A percentile compares a stretch with the other conserved stretches of the same genome.
These are phyloP conservation scores for Cryptomyrus ogoouensis DNA, from an alignment of 2,113 vertebrate species.

Conservation along the genomic window DNA sequence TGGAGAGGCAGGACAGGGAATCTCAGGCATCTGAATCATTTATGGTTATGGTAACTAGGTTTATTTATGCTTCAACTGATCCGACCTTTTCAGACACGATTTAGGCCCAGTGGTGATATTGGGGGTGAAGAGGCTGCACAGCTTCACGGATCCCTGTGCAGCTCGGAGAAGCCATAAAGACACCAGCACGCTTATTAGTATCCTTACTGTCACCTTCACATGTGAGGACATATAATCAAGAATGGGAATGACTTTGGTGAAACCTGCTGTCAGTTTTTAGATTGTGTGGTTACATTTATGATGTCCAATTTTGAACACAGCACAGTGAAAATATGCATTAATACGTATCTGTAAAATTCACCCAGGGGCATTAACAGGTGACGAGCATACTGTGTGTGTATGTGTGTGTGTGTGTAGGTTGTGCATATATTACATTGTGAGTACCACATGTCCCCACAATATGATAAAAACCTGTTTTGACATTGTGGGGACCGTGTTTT, in stretches of 20 bases:
- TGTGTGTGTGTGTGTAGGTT: neutral
- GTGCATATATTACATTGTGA: neutral
- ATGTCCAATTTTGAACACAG: neutral
- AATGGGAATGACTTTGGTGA: neutral
- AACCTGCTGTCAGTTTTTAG: neutral
- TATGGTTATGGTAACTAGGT: constrained; percentile 24
- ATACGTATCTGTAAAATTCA: neutral
- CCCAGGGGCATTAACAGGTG: neutral
- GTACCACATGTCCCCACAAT: neutral
- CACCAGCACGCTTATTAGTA: neutral
- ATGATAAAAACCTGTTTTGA: neutral
- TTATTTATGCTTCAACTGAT: constrained; percentile 29
- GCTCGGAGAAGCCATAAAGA: neutral
- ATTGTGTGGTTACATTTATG: neutral
- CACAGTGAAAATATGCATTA: neutral
- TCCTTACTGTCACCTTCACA: neutral
- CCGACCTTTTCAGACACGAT: constrained; percentile 33
- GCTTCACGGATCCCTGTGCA: neutral
- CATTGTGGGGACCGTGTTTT: neutral
- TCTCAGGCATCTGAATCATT: neutral
- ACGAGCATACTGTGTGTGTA: neutral
- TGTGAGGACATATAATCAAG: neutral
- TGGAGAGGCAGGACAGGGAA: constrained; percentile 2
- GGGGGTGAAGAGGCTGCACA: constrained; percentile 20
- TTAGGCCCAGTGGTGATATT: constrained; percentile 12